Percentiles rank a stretch among this genome's conserved stretches.
phyloP scores from a whole-genome alignment of 2,888 invertebrate species.

The Lapara coniferarum region DNA sequence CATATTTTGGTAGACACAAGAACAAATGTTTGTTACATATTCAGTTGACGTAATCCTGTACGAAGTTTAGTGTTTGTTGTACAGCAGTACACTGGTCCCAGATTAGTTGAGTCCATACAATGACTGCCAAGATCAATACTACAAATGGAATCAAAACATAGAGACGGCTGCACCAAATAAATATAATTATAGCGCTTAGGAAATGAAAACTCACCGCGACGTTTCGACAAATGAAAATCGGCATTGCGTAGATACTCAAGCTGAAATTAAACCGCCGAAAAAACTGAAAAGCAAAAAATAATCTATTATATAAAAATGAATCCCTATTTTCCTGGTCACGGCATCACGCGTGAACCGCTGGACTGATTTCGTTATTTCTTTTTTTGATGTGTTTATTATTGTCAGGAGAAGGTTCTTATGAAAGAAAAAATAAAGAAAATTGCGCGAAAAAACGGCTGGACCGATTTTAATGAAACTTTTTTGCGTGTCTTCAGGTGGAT shows the following conservation, averaged over 20 bases:
- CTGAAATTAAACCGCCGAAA: neutral
- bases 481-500: too few species aligned
- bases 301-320: too few species aligned
- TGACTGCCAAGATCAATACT: slow-evolving; percentile 13
- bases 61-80: slow-evolving; percentile 18
- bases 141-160: neutral
- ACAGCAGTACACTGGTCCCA: slow-evolving; percentile 8
- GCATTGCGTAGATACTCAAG: neutral
- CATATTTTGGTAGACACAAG: neutral
- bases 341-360: too few species aligned
- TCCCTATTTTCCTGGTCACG: too few species aligned
- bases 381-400: too few species aligned
- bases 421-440: too few species aligned
- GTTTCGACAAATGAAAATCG: neutral
- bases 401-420: too few species aligned
- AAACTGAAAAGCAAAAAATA: too few species aligned
- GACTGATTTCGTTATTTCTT: too few species aligned
- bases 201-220: neutral
- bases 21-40: slow-evolving; percentile 9
- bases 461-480: too few species aligned
- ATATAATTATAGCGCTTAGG: neutral
- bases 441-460: too few species aligned
- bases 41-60: slow-evolving; percentile 15
- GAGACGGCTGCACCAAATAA: neutral
- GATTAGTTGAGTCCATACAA: neutral